Evolutionary conservation across 2,797 vertebrate species (phyloP), one percentile per base, ranked within the genome.

Genomic region (Neopelma chrysocephalum): DNA sequence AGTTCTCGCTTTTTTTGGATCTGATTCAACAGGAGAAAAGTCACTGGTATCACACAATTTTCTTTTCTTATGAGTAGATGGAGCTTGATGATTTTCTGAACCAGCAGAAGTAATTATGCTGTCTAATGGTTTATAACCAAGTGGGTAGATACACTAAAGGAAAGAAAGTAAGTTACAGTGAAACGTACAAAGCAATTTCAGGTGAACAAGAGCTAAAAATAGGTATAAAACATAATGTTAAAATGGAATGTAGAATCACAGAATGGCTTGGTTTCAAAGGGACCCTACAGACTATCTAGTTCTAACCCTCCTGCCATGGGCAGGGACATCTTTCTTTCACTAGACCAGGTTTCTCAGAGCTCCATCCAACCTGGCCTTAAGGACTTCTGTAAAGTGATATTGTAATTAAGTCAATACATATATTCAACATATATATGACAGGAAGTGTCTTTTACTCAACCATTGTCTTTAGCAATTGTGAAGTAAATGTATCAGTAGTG

Each of bases 111-210:
- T 98, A 97, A 99, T 97, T 92, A 99, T 96, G 93, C 98, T 98
- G 96, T 98, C 98, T 96, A 99, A 93, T 20, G 99, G 97, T 64
- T 96, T 98, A 93, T 97, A 98, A 87, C 99, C 99, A 96, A 99
- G 97, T 32, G 99, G 99, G 96, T 99, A 99, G 92, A 99, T 99
- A 97, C 99, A 99, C 99, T 99, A 95, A 72, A 97, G 82, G 56
- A 93, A 77, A 93, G 53, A 96, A 95, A 93, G 7, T 27, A 65
- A 84, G 82, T 80, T 79, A 93, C 68, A 95, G 51, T 93, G 51
- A 96, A 89, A 94, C 78, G 9, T 48, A 76, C 17, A 94, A 70
- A 92, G 79, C 14, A 90, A 38, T 72, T 96, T 73, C 71, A 78
- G 50, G 29, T 47, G 34, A 82, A 81, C 9, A 65, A 72, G 15